These are phyloP conservation scores for Okamejei kenojei DNA, from an alignment of 2,797 vertebrate species.

Conservation along the genomic window DNA sequence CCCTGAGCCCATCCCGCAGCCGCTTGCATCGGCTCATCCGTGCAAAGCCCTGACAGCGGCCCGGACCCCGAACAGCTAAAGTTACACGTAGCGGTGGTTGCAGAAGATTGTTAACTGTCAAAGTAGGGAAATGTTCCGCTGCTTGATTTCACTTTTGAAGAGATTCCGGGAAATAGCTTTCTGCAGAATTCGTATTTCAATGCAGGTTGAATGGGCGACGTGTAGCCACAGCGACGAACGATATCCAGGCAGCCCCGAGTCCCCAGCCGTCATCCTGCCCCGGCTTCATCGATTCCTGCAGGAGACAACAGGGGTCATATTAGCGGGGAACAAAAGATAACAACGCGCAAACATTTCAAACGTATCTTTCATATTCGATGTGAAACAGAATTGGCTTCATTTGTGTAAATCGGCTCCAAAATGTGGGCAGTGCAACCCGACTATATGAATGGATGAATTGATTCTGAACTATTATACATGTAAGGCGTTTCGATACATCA, in stretches of 20 bases:
- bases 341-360: background rate
- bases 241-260: background rate
- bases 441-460: background rate
- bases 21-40: background rate
- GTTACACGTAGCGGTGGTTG: background rate
- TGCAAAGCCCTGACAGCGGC: background rate
- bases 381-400: background rate
- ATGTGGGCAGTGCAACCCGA: background rate
- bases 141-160: background rate
- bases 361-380: background rate
- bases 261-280: background rate
- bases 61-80: background rate
- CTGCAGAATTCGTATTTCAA: background rate
- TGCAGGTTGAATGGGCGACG: background rate
- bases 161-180: background rate
- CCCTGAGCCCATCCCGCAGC: too few relatives aligned
- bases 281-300: slow-evolving; percentile 9
- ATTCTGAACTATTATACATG: background rate
- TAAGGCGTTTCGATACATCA: background rate
- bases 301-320: background rate
- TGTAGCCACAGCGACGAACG: background rate
- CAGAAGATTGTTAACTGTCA: background rate
- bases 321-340: background rate
- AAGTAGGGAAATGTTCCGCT: background rate
- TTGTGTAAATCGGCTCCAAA: background rate